Conservation (phyloP, 2,888 invertebrate genomes). For the Furcula furcula region DNA sequence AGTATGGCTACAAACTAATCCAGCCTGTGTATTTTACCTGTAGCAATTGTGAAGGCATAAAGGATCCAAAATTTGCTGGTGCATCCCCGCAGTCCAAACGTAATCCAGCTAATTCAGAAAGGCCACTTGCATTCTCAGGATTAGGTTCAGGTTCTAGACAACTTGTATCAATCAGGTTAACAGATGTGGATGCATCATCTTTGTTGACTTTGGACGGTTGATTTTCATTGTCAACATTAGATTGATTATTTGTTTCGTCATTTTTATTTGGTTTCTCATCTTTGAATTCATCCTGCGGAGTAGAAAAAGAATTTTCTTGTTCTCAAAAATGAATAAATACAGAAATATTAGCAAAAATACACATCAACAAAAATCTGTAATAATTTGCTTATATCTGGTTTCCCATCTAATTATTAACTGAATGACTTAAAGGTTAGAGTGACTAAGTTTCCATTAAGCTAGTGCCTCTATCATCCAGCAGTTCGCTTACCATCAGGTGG, state of each 20-base stretch:
- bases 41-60: conserved; percentile 76
- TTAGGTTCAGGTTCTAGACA: conserved; percentile 31
- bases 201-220: conserved; percentile 28
- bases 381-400: too few species aligned
- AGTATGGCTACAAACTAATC: too few species aligned
- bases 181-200: conserved; percentile 38
- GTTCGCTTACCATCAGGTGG: too few species aligned
- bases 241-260: conserved; percentile 36
- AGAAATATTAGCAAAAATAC: too few species aligned
- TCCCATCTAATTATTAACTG: too few species aligned
- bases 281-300: conserved; percentile 84
- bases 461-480: too few species aligned
- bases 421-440: too few species aligned
- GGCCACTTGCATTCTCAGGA: conserved; percentile 33
- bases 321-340: too few species aligned
- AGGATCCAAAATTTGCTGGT: conserved; percentile 60
- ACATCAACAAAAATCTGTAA: too few species aligned
- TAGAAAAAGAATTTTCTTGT: too few species aligned
- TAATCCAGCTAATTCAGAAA: conserved; percentile 66
- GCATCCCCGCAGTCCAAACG: conserved; percentile 55
- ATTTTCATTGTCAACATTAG: conserved; percentile 36
- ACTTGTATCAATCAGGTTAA: conserved; percentile 60
- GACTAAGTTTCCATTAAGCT: too few species aligned
- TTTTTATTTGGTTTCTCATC: conserved; percentile 60
- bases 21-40: too few species aligned